Conservation (phyloP, 64 coral and sea anemone species). For the Porites australiensis region DNA sequence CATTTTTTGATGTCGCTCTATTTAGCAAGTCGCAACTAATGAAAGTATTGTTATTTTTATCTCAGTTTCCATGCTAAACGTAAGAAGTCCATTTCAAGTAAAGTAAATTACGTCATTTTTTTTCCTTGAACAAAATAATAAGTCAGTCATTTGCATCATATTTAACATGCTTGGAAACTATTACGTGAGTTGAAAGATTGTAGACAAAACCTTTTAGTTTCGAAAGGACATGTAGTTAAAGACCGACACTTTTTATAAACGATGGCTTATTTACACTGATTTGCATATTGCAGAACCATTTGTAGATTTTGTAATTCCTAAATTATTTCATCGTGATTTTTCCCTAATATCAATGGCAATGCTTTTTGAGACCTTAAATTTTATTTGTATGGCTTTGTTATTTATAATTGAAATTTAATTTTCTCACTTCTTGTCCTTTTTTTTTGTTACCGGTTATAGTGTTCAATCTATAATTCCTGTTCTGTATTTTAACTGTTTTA, state of each 20-base stretch:
- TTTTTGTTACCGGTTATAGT: background rate
- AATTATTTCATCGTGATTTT: background rate
- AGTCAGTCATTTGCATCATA: too few relatives aligned
- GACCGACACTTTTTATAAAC: constrained; percentile 11
- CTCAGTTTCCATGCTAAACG: too few relatives aligned
- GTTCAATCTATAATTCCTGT: background rate
- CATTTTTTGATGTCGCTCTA: background rate
- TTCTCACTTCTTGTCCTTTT: background rate
- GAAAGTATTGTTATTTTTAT: too few relatives aligned
- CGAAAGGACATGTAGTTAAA: too few relatives aligned
- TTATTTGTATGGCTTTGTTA: background rate
- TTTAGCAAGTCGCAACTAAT: background rate
- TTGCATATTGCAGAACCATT: constrained; percentile 4
- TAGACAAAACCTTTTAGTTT: too few relatives aligned
- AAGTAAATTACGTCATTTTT: too few relatives aligned
- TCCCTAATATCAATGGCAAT: background rate
- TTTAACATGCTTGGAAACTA: too few relatives aligned
- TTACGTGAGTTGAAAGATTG: too few relatives aligned
- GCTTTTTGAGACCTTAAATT: background rate
- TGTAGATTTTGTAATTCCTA: background rate
- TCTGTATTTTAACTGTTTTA: background rate
- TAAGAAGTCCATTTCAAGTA: too few relatives aligned
- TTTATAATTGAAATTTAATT: background rate
- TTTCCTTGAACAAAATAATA: too few relatives aligned
- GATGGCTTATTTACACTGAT: background rate